Percentiles rank a stretch among this genome's conserved stretches.
Conservation (phyloP, 2,113 vertebrate genomes). For the Amazona guildingii region DNA sequence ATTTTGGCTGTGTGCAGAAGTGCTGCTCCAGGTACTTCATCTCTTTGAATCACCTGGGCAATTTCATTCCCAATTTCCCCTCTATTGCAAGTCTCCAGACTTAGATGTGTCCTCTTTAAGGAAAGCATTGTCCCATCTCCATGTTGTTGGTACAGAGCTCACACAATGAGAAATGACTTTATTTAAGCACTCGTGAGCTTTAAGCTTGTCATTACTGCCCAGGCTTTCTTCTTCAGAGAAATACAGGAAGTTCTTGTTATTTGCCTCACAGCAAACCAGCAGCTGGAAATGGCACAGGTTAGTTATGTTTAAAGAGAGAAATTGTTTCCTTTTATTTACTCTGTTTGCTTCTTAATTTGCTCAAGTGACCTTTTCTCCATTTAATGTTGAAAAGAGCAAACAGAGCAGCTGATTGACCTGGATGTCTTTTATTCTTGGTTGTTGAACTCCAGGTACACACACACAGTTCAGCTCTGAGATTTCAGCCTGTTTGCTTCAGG, state of each 20-base stretch:
- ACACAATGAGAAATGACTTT: not conserved
- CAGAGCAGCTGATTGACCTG: conserved; percentile 34
- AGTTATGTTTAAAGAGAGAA: conserved; percentile 37
- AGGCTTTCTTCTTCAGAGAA: not conserved
- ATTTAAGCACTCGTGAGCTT: not conserved
- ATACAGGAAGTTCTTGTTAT: not conserved
- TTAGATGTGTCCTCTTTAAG: not conserved
- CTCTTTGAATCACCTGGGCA: not conserved
- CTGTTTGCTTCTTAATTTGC: conserved; percentile 46
- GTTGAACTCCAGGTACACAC: not conserved
- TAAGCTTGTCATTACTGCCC: not conserved
- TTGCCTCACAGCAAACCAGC: conserved; percentile 39
- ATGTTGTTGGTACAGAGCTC: not conserved
- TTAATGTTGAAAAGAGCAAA: conserved; percentile 52
- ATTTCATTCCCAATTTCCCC: not conserved
- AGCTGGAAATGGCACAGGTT: conserved; percentile 45
- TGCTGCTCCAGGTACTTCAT: not conserved
- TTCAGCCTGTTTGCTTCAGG: not conserved
- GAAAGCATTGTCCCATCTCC: not conserved
- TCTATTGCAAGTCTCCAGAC: not conserved
- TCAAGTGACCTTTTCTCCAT: conserved; percentile 42
- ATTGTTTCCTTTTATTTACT: conserved; percentile 48
- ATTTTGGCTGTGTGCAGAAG: not conserved
- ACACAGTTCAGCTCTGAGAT: not conserved
- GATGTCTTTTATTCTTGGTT: not conserved